These are phyloP conservation scores for Rapana venosa DNA, from an alignment of 2,888 invertebrate genomes.

Conservation along the genomic window DNA sequence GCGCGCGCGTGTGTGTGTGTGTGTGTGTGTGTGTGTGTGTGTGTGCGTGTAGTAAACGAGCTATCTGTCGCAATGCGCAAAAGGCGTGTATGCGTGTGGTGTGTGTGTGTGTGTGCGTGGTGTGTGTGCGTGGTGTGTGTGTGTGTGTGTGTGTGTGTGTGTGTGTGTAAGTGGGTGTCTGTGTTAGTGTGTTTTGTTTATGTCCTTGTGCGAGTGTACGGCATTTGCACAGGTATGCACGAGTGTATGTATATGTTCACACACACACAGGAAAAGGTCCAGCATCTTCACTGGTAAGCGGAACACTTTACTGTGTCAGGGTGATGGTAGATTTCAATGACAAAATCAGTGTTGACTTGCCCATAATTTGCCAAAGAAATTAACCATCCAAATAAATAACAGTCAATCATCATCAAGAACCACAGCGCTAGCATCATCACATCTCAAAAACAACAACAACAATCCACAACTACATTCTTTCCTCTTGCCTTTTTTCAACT, in stretches of 20 bases:
- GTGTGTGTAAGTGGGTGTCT: background rate
- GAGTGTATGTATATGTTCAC: background rate
- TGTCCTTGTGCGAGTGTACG: background rate
- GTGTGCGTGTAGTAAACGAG: background rate
- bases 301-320: background rate
- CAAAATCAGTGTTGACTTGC: background rate
- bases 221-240: background rate
- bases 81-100: background rate
- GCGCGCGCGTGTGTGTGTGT: background rate
- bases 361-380: too few relatives aligned
- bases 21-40: slow-evolving; percentile 15
- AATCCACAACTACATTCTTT: background rate
- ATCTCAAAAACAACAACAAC: background rate
- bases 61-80: too few relatives aligned
- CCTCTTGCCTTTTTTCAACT: background rate
- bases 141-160: background rate
- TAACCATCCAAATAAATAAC: background rate
- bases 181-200: background rate
- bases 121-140: background rate
- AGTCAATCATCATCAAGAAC: background rate
- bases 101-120: background rate
- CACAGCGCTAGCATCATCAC: background rate
- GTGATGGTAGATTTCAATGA: background rate
- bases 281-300: background rate
- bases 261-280: background rate